Percentiles rank a stretch among this genome's conserved stretches.
Evolutionary conservation across 2,797 vertebrate species (phyloP).

Genomic region (Bovichtus variegatus): DNA sequence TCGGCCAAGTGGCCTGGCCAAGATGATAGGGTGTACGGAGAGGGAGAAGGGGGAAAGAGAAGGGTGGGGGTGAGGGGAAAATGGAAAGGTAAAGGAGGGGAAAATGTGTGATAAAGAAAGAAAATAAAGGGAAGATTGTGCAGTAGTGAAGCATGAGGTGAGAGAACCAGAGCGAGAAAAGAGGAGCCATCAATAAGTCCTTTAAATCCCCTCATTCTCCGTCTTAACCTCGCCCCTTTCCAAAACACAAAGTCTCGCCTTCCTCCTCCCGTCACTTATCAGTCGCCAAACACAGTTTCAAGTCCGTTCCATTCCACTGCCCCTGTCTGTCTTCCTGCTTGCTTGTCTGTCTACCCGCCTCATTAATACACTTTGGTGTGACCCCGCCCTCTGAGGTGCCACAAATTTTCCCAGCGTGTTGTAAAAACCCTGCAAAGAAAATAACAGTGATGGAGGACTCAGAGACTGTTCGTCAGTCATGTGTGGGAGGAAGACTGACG

Average conservation of each 20-base stretch:
- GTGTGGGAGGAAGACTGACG: slow-evolving; percentile 27
- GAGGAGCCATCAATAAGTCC: slow-evolving; percentile 35
- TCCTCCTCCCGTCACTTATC: slow-evolving; percentile 62
- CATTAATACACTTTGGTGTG: slow-evolving; percentile 65
- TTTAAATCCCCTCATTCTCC: slow-evolving; percentile 43
- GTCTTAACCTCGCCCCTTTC: slow-evolving; percentile 39
- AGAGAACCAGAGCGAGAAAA: slow-evolving; percentile 4
- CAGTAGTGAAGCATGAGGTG: neutral
- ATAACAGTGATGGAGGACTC: slow-evolving; percentile 32
- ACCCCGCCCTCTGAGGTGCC: slow-evolving; percentile 56
- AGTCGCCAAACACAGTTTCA: slow-evolving; percentile 70
- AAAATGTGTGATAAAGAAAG: slow-evolving; percentile 9
- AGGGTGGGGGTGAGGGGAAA: neutral
- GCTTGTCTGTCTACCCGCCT: slow-evolving; percentile 51
- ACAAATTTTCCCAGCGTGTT: slow-evolving; percentile 29
- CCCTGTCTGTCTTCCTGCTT: slow-evolving; percentile 71
- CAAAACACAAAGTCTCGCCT: slow-evolving; percentile 28
- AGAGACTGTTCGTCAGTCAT: slow-evolving; percentile 46
- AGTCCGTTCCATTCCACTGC: slow-evolving; percentile 74
- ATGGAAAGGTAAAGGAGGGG: neutral
- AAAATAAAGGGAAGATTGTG: neutral
- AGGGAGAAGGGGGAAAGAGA: slow-evolving; percentile 78
- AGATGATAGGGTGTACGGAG: slow-evolving; percentile 82
- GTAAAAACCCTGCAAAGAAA: slow-evolving; percentile 23
- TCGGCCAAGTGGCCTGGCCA: slow-evolving; percentile 62